phyloP scores from a whole-genome alignment of 2,888 invertebrate species.

The Lasioglossum villosulum region DNA sequence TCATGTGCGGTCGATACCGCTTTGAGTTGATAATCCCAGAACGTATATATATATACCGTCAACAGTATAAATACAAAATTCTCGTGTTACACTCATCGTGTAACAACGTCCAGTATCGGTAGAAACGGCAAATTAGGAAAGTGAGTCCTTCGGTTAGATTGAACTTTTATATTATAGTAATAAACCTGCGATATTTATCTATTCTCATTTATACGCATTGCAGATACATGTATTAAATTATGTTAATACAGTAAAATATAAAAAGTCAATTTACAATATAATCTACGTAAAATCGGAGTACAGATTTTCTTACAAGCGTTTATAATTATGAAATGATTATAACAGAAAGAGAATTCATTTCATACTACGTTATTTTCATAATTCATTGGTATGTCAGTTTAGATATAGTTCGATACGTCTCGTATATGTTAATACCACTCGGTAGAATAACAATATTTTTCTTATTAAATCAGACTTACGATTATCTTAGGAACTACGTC shows the following conservation, averaged over 20 bases:
- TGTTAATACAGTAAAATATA: conserved; percentile 51
- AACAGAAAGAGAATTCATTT: conserved; percentile 26
- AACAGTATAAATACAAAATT: background rate
- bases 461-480: conserved; percentile 38
- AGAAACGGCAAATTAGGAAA: background rate
- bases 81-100: background rate
- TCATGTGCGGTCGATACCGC: conserved; percentile 18
- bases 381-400: conserved; percentile 23
- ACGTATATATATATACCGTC: background rate
- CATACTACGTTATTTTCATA: conserved; percentile 28
- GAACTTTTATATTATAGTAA: conserved; percentile 34
- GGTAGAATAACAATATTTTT: conserved; percentile 14
- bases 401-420: conserved; percentile 5
- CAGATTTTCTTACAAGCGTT: conserved; percentile 35
- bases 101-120: background rate
- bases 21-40: background rate
- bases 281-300: conserved; percentile 41
- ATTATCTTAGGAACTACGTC: conserved; percentile 48
- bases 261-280: conserved; percentile 52
- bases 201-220: conserved; percentile 12
- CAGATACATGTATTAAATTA: conserved; percentile 50
- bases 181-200: conserved; percentile 35
- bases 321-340: conserved; percentile 32
- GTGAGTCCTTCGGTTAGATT: conserved; percentile 17
- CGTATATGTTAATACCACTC: conserved; percentile 10